A percentile compares a stretch with the other conserved stretches of the same genome.
These are phyloP conservation scores for Panulirus ornatus DNA, from an alignment of 1,140 invertebrate species.

Conservation along the genomic window DNA sequence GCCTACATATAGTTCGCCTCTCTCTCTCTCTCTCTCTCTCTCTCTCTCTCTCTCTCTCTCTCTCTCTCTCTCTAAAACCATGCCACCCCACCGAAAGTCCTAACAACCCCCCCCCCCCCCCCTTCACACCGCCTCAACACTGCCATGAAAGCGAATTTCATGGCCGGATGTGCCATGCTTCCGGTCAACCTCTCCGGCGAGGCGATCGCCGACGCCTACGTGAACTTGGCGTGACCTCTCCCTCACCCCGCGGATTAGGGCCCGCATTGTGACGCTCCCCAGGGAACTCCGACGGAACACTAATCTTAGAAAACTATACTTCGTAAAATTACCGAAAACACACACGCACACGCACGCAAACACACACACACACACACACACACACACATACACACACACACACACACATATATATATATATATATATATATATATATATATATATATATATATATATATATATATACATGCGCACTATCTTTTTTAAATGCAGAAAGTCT, in stretches of 20 bases:
- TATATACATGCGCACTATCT: slow-evolving; percentile 1
- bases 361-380: neutral
- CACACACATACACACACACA: slow-evolving; percentile 11
- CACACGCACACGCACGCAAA: neutral
- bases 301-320: too few species aligned
- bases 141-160: neutral
- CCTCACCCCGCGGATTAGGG: neutral
- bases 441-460: slow-evolving; percentile 40
- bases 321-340: neutral
- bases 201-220: neutral
- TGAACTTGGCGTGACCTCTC: neutral
- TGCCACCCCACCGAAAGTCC: too few species aligned
- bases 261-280: too few species aligned
- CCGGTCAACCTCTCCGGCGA: neutral
- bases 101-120: neutral
- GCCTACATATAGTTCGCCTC: too few species aligned
- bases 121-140: neutral
- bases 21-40: too few species aligned
- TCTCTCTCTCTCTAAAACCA: too few species aligned
- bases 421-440: slow-evolving; percentile 50
- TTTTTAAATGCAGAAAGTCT: too few species aligned
- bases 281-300: too few species aligned
- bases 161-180: neutral
- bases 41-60: too few species aligned
- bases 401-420: slow-evolving; percentile 50